Evolutionary conservation across 2,888 invertebrate species (phyloP), one percentile per base, ranked within the genome.

Genomic region (Beris morrisii): DNA sequence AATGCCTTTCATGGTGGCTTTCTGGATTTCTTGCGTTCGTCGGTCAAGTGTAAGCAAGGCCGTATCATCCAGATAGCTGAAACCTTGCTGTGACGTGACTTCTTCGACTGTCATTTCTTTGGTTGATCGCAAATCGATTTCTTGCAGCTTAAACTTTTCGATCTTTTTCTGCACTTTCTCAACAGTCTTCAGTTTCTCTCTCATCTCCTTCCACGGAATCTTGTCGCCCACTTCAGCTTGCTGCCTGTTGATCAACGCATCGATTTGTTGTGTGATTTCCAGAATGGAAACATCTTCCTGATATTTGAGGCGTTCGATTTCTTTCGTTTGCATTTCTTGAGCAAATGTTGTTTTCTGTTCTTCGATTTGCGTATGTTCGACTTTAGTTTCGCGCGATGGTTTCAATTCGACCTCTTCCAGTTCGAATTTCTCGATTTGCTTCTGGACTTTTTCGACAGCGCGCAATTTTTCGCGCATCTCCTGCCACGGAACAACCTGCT

Each of bases 31-130:
- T 15, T 52, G 32, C 6, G 22, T 38, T 31, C 32, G 50, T 38
- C 50, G 15, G 31, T 61, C 22, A 11, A 84, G 78, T 74, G 84
- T 85, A 64, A 86, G 76, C 48, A 84, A 79, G 1, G 86, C 81
- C 7, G 83, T 84, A 66, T 87, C 86, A 76, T 87, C 85, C 67
- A 84, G 82, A 68, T 84, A 82, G 4, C 83, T 83, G 31, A 85
- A 75, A 28, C 84, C 83, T 78, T 87, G 85, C 70, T 86, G 72
- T 73, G 44, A 50, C 5, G 32, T 15, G 4, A 61, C 43, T 30
- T 61, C 61, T 61, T 61, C 61, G 7, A 52, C 5, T 71, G 74
- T 32, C 30, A 50, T 46, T 43, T 61, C 61, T 43, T 61, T 61
- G 4, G 50, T 22, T 5, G 80, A 72, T 75, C 81, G 82, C 71